phyloP scores from a whole-genome alignment of 2,797 vertebrate species.

The Halcyon badia region DNA sequence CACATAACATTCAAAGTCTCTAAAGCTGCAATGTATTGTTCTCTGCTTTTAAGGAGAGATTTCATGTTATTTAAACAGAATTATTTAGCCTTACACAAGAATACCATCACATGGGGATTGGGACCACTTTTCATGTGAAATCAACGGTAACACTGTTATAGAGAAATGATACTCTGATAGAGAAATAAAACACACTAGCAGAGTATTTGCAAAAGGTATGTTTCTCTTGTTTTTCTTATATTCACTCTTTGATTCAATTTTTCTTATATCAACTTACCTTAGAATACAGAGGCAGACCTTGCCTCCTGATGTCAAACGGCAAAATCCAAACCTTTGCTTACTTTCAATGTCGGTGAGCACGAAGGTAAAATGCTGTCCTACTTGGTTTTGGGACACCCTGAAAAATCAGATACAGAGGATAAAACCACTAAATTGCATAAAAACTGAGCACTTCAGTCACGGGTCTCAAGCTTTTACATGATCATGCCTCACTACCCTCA shows the following conservation, averaged over 20 bases:
- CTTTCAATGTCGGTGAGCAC: constrained; percentile 97
- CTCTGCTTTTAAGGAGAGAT: background rate
- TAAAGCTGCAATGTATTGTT: background rate
- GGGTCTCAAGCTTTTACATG: background rate
- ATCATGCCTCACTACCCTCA: background rate
- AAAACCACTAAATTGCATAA: background rate
- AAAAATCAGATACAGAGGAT: background rate
- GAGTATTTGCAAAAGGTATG: background rate
- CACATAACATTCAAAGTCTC: background rate
- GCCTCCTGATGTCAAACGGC: constrained; percentile 93
- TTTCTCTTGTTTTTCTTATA: background rate
- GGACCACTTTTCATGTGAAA: background rate
- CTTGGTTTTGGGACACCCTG: constrained; percentile 92
- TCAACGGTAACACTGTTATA: background rate
- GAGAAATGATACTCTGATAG: background rate
- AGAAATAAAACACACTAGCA: background rate
- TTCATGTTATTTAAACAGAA: background rate
- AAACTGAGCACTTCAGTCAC: background rate
- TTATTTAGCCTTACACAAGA: background rate
- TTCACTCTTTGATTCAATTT: background rate
- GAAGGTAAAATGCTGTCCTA: constrained; percentile 98
- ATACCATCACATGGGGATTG: background rate
- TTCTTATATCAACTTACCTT: constrained; percentile 82
- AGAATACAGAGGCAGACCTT: constrained; percentile 94
- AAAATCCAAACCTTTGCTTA: constrained; percentile 98